These are phyloP conservation scores for Gracilinanus agilis DNA, from an alignment of 2,113 vertebrate species.

Conservation along the genomic window DNA sequence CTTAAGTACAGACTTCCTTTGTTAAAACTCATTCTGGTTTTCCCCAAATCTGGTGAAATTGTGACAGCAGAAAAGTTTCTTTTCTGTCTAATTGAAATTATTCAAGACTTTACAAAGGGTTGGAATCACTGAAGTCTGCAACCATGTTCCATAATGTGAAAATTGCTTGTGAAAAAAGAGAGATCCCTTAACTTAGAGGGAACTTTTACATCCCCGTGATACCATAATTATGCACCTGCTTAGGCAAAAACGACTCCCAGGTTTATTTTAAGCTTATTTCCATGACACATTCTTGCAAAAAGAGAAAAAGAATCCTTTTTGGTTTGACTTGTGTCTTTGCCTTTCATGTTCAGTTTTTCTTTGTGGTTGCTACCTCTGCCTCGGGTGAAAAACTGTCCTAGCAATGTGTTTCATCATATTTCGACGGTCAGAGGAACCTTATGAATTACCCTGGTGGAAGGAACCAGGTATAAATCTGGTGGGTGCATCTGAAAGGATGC, in stretches of 20 bases:
- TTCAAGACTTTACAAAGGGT: slow-evolving; percentile 60
- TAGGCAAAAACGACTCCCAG: slow-evolving; percentile 59
- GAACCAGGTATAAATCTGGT: slow-evolving; percentile 53
- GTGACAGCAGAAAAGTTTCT: slow-evolving; percentile 67
- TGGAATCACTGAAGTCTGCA: slow-evolving; percentile 75
- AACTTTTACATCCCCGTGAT: slow-evolving; percentile 69
- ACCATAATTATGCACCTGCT: slow-evolving; percentile 70
- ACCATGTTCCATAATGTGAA: slow-evolving; percentile 64
- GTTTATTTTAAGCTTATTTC: slow-evolving; percentile 56
- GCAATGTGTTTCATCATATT: slow-evolving; percentile 49
- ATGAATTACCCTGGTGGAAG: slow-evolving; percentile 64
- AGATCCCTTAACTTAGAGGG: slow-evolving; percentile 73
- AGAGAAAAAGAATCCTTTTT: slow-evolving; percentile 10
- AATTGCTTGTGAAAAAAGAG: slow-evolving; percentile 69
- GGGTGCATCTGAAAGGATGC: slow-evolving; percentile 37
- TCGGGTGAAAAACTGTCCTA: slow-evolving; percentile 15
- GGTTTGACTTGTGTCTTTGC: slow-evolving; percentile 43
- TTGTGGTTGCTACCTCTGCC: slow-evolving; percentile 47
- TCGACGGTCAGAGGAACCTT: slow-evolving; percentile 44
- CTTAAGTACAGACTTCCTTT: neutral
- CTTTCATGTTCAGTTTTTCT: slow-evolving; percentile 16
- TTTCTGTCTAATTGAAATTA: slow-evolving; percentile 71
- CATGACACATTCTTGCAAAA: slow-evolving; percentile 5
- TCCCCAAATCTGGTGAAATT: slow-evolving; percentile 15
- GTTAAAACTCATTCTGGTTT: neutral